phyloP scores from a whole-genome alignment of 1,140 invertebrate species.

The Himalopsyche phryganea region DNA sequence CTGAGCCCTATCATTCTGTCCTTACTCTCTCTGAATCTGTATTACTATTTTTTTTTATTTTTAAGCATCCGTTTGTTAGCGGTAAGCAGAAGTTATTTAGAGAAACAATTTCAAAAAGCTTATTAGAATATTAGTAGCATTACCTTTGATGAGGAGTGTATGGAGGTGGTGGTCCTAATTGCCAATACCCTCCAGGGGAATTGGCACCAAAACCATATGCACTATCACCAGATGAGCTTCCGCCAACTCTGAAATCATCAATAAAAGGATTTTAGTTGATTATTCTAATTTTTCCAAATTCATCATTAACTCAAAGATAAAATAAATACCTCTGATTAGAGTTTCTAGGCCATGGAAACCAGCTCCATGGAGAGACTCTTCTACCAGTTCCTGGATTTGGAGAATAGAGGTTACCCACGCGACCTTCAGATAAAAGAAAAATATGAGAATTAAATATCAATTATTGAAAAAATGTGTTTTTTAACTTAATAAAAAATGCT shows the following conservation, averaged over 20 bases:
- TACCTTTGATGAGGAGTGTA: constrained; percentile 51
- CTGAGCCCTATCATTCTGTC: no score
- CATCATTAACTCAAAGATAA: not conserved
- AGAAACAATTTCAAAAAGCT: no score
- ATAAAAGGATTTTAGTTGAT: not conserved
- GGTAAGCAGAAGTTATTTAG: no score
- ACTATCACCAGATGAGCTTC: constrained; percentile 48
- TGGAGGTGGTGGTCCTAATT: constrained; percentile 46
- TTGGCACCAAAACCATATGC: constrained; percentile 48
- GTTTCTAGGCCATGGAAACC: constrained; percentile 49
- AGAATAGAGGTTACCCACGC: constrained; percentile 74
- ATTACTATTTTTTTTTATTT: no score
- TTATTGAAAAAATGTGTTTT: not conserved
- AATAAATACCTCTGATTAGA: constrained; percentile 47
- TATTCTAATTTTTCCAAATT: not conserved
- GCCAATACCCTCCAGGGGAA: constrained; percentile 33
- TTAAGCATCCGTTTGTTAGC: no score
- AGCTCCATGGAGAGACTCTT: constrained; percentile 49
- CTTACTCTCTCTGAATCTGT: no score
- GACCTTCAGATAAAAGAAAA: constrained; percentile 41
- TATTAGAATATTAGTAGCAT: no score
- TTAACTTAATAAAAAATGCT: not conserved
- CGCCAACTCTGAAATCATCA: constrained; percentile 35
- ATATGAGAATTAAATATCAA: not conserved
- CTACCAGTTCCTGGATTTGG: constrained; percentile 66